Base-by-base conservation (phyloP, 2,113 vertebrate species). In the Mola mola region DNA sequence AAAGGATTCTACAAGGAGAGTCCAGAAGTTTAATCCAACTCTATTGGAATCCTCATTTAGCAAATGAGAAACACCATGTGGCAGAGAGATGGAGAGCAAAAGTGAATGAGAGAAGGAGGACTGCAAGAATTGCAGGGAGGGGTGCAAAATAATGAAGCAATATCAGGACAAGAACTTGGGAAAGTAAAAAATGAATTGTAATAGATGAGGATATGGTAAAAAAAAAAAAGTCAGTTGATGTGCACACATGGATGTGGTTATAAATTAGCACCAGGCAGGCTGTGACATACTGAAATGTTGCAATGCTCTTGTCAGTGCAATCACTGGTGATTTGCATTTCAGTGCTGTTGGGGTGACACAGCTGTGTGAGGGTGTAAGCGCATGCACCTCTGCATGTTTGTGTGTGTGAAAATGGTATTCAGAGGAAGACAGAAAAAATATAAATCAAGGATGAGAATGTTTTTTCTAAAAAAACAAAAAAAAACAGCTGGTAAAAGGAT, bases 1-100 rank as follows among this genome's bases (percentile, higher is more conserved):
- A 59, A 65, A 80, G 50, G 52, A 71, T 25, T 70, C 34, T 17
- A 58, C 55, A 77, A 74, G 65, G 48, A 64, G 34, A 68, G 60
- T 65, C 61, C 64, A 59, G 61, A 84, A 56, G 72, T 86, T 84
- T 72, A 81, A 84, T 85, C 75, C 61, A 72, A 81, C 78, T 72
- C 69, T 55, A 79, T 67, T 81, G 74, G 77, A 81, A 81, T 75
- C 63, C 66, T 84, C 66, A 65, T 89, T 88, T 67, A 64, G 72
- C 26, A 77, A 81, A 84, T 69, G 72, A 89, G 67, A 79, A 71
- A 62, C 81, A 57, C 50, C 59, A 48, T 67, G 81, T 71, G 77
- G 67, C 49, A 49, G 58, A 68, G 22, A 51, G 37, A 70, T 6
- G 20, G 33, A 75, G 53, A 57, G 76, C 5, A 19, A 16, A 1